These are phyloP conservation scores for Scaptomyza pallida DNA, from an alignment of 1,140 invertebrate genomes.

Conservation along the genomic window DNA sequence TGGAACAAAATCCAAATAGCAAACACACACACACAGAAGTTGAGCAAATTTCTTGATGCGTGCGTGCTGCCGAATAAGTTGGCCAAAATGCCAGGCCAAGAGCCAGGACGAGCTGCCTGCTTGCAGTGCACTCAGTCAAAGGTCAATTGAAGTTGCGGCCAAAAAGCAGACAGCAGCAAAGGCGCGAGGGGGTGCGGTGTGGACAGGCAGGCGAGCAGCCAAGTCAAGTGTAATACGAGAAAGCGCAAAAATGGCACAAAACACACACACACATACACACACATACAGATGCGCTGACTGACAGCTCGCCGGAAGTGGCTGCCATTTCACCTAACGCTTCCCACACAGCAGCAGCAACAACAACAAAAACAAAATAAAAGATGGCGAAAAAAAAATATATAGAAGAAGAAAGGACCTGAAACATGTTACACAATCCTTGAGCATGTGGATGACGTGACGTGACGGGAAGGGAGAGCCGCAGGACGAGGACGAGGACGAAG, in stretches of 20 bases:
- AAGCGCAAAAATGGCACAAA: conserved; percentile 73
- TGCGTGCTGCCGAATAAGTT: conserved; percentile 78
- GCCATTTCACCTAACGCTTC: conserved; percentile 34
- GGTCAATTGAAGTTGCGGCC: conserved; percentile 79
- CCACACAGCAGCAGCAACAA: conserved; percentile 19
- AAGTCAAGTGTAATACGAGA: conserved; percentile 79
- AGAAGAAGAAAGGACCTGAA: conserved; percentile 47
- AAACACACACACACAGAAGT: conserved; percentile 51
- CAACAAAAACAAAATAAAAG: conserved; percentile 13
- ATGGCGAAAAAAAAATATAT: conserved; percentile 11
- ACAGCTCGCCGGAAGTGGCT: conserved; percentile 38
- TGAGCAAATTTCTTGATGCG: conserved; percentile 45
- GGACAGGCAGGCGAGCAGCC: conserved; percentile 33
- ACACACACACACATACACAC: conserved; percentile 23
- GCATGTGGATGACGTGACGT: conserved; percentile 24
- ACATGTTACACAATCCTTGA: conserved; percentile 81
- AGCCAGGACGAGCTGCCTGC: background rate
- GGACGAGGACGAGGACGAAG: conserved; percentile 43
- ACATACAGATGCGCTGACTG: conserved; percentile 37
- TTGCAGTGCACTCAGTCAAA: conserved; percentile 58
- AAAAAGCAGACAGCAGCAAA: conserved; percentile 58
- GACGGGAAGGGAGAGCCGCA: too few species aligned
- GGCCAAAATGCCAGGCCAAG: conserved; percentile 41
- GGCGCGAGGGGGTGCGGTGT: conserved; percentile 35
- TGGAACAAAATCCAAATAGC: conserved; percentile 37